phyloP scores from a whole-genome alignment of 2,797 vertebrate genomes.

The Sparidentex hasta region DNA sequence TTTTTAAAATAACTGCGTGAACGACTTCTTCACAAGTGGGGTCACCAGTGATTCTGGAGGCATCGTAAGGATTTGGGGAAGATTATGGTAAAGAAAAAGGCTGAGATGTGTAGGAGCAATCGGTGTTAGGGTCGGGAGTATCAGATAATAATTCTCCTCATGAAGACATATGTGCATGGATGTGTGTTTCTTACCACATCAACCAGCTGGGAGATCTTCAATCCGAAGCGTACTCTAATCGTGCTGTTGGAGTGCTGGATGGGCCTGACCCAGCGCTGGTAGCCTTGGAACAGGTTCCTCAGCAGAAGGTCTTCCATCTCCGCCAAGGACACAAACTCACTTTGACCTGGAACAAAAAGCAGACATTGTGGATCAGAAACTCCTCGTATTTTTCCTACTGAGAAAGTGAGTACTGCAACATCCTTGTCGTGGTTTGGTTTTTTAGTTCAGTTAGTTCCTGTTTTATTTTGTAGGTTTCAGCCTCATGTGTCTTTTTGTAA shows the following conservation, averaged over 20 bases:
- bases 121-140: background rate
- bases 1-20: background rate
- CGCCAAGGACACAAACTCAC: slow-evolving; percentile 86
- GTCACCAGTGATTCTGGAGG: background rate
- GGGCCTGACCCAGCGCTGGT: slow-evolving; percentile 96
- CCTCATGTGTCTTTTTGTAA: too few species aligned
- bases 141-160: background rate
- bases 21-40: too few species aligned
- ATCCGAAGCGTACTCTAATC: slow-evolving; percentile 92
- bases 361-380: background rate
- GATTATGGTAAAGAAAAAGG: background rate
- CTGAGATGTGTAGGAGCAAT: background rate
- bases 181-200: slow-evolving; percentile 91
- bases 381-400: background rate
- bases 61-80: background rate
- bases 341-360: slow-evolving; percentile 69
- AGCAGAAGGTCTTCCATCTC: slow-evolving; percentile 92
- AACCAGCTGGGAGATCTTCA: slow-evolving; percentile 97
- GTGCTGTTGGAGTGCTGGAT: slow-evolving; percentile 92
- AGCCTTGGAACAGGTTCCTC: slow-evolving; percentile 91
- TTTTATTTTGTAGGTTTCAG: too few species aligned
- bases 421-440: too few species aligned
- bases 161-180: background rate
- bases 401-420: too few species aligned
- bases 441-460: too few species aligned